These are phyloP conservation scores for Muschampia plurimacula DNA, from an alignment of 2,888 invertebrate genomes.

Conservation along the genomic window DNA sequence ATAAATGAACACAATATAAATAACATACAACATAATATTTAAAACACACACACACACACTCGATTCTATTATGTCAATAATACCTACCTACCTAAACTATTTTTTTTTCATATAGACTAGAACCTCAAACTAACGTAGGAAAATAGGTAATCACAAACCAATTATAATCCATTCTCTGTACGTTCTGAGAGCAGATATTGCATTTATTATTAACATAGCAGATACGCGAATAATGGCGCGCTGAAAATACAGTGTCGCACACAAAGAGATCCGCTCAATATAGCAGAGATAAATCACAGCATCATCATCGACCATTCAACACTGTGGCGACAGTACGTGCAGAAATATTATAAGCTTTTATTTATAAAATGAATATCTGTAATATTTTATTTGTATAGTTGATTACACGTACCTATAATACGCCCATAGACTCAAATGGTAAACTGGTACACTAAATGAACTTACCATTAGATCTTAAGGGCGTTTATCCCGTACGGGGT, in stretches of 20 bases:
- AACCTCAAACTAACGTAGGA: background rate
- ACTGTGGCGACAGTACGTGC: slow-evolving; percentile 9
- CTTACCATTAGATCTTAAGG: too few species aligned
- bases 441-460: too few species aligned
- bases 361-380: background rate
- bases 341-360: background rate
- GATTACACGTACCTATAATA: too few species aligned
- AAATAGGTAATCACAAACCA: slow-evolving; percentile 15
- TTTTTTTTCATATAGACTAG: background rate
- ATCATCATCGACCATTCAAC: slow-evolving; percentile 23
- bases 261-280: slow-evolving; percentile 56
- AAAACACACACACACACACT: too few species aligned
- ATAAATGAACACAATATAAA: too few species aligned
- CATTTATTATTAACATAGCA: slow-evolving; percentile 37
- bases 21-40: too few species aligned
- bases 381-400: too few species aligned
- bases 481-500: too few species aligned
- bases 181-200: background rate
- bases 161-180: slow-evolving; percentile 19
- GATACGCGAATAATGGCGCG: slow-evolving; percentile 36
- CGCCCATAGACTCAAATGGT: too few species aligned
- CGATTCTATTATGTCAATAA: too few species aligned
- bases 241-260: slow-evolving; percentile 50
- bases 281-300: slow-evolving; percentile 53
- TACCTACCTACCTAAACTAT: too few species aligned